Percentiles rank a stretch among this genome's conserved stretches.
These are phyloP conservation scores for Drosophila pseudoobscura DNA, from an alignment of 1,140 invertebrate species.

Conservation along the genomic window DNA sequence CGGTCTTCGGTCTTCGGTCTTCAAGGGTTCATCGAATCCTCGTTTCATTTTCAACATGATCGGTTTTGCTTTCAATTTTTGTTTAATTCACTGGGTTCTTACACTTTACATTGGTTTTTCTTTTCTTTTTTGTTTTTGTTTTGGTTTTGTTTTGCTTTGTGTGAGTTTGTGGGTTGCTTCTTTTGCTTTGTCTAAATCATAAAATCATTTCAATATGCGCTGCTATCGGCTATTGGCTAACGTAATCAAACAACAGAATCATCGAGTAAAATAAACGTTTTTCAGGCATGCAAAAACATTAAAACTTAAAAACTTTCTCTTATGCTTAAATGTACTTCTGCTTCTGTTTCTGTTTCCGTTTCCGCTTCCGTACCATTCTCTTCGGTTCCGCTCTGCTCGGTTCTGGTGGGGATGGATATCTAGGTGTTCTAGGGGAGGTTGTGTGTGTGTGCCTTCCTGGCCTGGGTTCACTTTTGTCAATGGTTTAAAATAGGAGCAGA, in stretches of 20 bases:
- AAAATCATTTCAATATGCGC: constrained; percentile 19
- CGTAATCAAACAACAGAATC: constrained; percentile 15
- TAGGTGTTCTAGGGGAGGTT: not conserved
- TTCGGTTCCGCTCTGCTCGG: too few relatives aligned
- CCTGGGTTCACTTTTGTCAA: constrained; percentile 53
- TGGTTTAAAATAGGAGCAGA: constrained; percentile 51
- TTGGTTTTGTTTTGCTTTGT: too few relatives aligned
- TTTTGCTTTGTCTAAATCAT: constrained; percentile 57
- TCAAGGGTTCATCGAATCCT: not conserved
- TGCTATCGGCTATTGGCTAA: constrained; percentile 8
- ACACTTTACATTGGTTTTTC: constrained; percentile 26
- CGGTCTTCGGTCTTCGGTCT: too few relatives aligned
- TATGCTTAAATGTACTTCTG: constrained; percentile 5
- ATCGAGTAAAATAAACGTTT: constrained; percentile 31
- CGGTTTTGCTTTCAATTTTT: constrained; percentile 31
- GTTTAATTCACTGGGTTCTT: constrained; percentile 62
- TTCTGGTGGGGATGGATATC: too few relatives aligned
- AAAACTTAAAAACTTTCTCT: constrained; percentile 32
- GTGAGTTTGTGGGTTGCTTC: constrained; percentile 4
- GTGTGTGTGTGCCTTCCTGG: constrained; percentile 28
- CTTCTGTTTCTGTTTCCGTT: not conserved
- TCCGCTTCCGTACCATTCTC: not conserved
- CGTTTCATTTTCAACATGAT: constrained; percentile 24
- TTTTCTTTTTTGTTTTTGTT: constrained; percentile 3
- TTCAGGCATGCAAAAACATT: constrained; percentile 30